phyloP scores from a whole-genome alignment of 2,888 invertebrate species.

The Orthonychiurus folsomi region DNA sequence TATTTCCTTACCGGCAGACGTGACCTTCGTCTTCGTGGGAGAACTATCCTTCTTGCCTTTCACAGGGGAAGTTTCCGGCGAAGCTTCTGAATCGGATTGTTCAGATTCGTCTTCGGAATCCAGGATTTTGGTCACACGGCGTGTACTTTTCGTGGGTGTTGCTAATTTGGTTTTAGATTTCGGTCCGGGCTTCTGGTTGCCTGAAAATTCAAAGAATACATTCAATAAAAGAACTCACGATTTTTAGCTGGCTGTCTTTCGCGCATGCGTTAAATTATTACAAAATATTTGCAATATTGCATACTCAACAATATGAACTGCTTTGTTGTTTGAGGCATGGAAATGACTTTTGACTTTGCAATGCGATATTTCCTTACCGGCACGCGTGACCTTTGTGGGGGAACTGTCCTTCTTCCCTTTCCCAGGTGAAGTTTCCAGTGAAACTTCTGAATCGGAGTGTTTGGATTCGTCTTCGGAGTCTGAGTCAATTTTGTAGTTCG shows the following conservation, averaged over 20 bases:
- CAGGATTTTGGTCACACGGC: neutral
- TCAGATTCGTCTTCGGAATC: neutral
- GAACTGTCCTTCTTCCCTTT: neutral
- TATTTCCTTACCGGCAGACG: neutral
- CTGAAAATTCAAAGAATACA: too few species aligned
- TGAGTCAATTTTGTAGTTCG: too few species aligned
- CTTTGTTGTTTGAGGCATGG: too few species aligned
- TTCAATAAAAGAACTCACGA: too few species aligned
- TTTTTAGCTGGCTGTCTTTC: too few species aligned
- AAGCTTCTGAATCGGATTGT: neutral
- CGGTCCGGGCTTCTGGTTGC: neutral
- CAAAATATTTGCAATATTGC: neutral
- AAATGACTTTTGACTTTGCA: too few species aligned
- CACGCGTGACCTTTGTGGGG: neutral
- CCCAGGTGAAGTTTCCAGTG: neutral
- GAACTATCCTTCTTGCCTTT: neutral
- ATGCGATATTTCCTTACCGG: neutral
- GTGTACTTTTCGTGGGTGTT: neutral
- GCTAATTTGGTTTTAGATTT: neutral
- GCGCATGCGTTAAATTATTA: neutral
- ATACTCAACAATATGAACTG: neutral
- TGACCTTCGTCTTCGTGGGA: neutral
- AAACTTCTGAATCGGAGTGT: too few species aligned
- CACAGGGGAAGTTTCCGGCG: neutral
- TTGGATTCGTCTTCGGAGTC: neutral